These are phyloP conservation scores for Pegoplata infirma DNA, from an alignment of 2,888 invertebrate species.

Conservation along the genomic window DNA sequence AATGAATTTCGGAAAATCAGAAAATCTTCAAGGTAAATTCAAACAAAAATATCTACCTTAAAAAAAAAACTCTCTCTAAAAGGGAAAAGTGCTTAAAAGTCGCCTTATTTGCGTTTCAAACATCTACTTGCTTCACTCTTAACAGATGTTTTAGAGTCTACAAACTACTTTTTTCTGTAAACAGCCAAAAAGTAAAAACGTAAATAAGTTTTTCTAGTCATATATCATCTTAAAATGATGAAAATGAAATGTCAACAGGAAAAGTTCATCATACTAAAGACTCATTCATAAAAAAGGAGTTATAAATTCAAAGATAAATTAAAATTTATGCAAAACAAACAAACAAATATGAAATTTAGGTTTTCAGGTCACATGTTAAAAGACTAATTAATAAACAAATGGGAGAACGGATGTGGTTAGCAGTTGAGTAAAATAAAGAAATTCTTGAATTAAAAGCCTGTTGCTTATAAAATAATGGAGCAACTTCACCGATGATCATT, in stretches of 20 bases:
- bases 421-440: not conserved
- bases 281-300: conserved; percentile 7
- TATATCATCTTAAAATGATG: conserved; percentile 53
- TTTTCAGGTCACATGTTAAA: conserved; percentile 60
- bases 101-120: too few species aligned
- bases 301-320: conserved; percentile 42
- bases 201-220: not conserved
- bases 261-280: conserved; percentile 30
- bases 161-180: not conserved
- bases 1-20: too few species aligned
- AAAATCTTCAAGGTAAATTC: too few species aligned
- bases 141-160: too few species aligned
- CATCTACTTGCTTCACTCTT: too few species aligned
- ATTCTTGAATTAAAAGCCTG: conserved; percentile 13
- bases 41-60: too few species aligned
- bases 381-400: conserved; percentile 48
- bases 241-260: conserved; percentile 40
- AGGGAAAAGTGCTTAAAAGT: too few species aligned
- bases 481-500: too few species aligned
- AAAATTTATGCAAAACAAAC: conserved; percentile 58
- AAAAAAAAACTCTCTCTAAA: too few species aligned
- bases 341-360: conserved; percentile 49
- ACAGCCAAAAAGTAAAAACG: not conserved
- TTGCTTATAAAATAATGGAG: conserved; percentile 3
- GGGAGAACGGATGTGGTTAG: not conserved